Evolutionary conservation across 2,888 invertebrate genomes (phyloP), one percentile per base, ranked within the genome.

Genomic region (Gymnoscelis rufifasciata): DNA sequence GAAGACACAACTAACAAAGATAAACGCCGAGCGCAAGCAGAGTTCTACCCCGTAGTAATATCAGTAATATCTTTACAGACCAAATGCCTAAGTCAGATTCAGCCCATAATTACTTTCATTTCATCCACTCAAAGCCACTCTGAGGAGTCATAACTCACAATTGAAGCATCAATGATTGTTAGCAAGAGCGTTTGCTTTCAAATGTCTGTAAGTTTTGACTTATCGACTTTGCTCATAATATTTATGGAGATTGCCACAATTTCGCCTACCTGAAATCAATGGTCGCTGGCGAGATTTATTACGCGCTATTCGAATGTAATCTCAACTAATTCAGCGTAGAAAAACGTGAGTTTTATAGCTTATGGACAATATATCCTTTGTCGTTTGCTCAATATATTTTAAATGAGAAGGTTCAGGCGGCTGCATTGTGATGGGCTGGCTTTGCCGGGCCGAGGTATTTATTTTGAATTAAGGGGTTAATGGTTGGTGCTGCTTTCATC

Each of bases 281-380:
- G 78, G 80, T 71, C 69, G 54, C 55, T 50, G 6, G 10, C 10
- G 71, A 83, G 87, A 88, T 88, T 88, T 87, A 87, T 87, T 86
- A 83, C 74, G 57, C 65, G 60, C 83, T 75, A 84, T 86, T 84
- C 74, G 78, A 78, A 68, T 59, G 74, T 84, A 84, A 84, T 84
- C 80, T 78, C 69, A 73, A 78, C 83, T 86, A 87, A 87, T 86
- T 83, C 82, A 83, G 75, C 74, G 82, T 78, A 79, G 81, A 84
- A 83, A 83, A 83, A 81, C 75, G 74, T 71, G 64, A 71, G 70
- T 68, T 75, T 80, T 79, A 83, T 76, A 71, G 68, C 74, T 74
- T 57, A 71, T 76, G 77, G 78, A 83, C 84, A 83, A 83, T 82
- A 69, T 75, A 47, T 50, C 65, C 74, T 78, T 87, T 86, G 84